Conservation (phyloP, 2,888 invertebrate genomes). For the Cerastis leucographa region DNA sequence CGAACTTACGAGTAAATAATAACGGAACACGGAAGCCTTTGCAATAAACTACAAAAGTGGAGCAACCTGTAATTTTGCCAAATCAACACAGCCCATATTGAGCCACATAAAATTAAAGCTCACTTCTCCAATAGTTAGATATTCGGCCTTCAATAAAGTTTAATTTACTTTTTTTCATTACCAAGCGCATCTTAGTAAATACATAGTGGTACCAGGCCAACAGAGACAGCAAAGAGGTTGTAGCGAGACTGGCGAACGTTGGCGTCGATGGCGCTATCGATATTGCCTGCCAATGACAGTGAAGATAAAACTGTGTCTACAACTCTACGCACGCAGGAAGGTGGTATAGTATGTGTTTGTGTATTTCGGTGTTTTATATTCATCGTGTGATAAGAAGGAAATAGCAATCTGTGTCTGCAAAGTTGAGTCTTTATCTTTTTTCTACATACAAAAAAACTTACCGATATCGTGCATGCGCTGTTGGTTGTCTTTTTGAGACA, state of each 20-base stretch:
- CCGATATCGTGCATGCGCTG: constrained; percentile 90
- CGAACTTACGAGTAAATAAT: constrained; percentile 50
- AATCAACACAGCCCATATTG: constrained; percentile 48
- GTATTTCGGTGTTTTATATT: constrained; percentile 32
- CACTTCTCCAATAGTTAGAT: constrained; percentile 46
- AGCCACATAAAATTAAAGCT: constrained; percentile 49
- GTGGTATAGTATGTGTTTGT: neutral
- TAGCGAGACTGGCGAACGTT: constrained; percentile 44
- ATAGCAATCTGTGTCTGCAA: constrained; percentile 39
- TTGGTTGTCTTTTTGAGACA: constrained; percentile 90
- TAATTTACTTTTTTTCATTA: constrained; percentile 84
- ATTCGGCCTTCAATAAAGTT: constrained; percentile 71
- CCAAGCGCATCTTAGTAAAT: constrained; percentile 86
- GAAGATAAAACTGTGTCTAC: constrained; percentile 65
- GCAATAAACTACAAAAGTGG: constrained; percentile 62
- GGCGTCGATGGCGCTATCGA: constrained; percentile 71
- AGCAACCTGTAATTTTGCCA: constrained; percentile 74
- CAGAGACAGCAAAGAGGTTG: constrained; percentile 80
- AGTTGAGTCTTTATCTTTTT: constrained; percentile 40
- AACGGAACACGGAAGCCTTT: constrained; percentile 56
- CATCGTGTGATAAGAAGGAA: constrained; percentile 41
- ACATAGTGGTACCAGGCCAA: constrained; percentile 87
- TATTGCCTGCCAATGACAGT: constrained; percentile 72
- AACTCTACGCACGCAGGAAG: constrained; percentile 33
- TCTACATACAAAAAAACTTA: constrained; percentile 75